phyloP scores from a whole-genome alignment of 2,888 invertebrate genomes.

The Junonia oenone region DNA sequence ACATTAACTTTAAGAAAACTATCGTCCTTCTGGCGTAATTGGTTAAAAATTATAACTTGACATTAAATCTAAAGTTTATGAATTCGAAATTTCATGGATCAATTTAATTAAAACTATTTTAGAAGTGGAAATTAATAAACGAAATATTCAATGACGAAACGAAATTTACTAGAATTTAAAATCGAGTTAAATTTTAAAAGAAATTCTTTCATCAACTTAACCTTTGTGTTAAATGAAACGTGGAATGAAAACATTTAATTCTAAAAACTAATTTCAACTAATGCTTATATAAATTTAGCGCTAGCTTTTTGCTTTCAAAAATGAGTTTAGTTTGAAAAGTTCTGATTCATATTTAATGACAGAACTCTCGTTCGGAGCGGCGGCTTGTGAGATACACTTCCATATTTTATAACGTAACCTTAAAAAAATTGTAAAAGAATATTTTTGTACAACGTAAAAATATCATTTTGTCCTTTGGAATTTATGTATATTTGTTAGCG shows the following conservation, averaged over 20 bases:
- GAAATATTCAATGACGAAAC: neutral
- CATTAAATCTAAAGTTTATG: too few species aligned
- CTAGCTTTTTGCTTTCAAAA: conserved; percentile 5
- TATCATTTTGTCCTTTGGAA: too few species aligned
- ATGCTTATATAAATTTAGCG: conserved; percentile 6
- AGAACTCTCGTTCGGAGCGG: neutral
- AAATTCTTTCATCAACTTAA: neutral
- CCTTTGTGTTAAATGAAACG: neutral
- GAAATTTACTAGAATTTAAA: neutral
- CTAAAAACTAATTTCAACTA: conserved; percentile 15
- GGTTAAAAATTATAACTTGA: too few species aligned
- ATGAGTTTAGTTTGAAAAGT: conserved; percentile 1
- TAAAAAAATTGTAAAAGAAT: neutral
- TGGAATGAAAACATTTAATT: conserved; percentile 8
- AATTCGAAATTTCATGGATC: too few species aligned
- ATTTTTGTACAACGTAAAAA: too few species aligned
- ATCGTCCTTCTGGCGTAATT: too few species aligned
- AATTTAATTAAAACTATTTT: neutral
- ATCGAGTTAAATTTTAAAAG: neutral
- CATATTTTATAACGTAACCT: neutral
- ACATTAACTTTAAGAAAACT: too few species aligned
- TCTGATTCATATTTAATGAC: conserved; percentile 6
- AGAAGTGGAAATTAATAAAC: neutral
- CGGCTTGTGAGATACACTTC: neutral
- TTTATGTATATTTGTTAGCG: neutral